Percentiles rank a stretch among this genome's conserved stretches.
Evolutionary conservation across 2,797 vertebrate species (phyloP).

Genomic region (Manis crassicaudata): DNA sequence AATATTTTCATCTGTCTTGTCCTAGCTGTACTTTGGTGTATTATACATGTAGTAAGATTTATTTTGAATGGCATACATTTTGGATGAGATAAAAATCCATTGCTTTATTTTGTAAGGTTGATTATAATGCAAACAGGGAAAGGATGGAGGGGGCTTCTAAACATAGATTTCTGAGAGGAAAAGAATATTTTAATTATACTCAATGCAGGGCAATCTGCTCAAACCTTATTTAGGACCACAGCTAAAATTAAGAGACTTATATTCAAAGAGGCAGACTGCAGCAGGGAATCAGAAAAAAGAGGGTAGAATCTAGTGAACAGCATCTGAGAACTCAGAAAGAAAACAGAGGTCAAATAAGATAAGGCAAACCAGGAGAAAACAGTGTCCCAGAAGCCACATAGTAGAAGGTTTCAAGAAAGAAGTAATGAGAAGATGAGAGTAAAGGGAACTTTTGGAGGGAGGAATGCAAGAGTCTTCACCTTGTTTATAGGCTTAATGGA

Average conservation of each 20-base stretch:
- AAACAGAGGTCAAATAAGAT: background rate
- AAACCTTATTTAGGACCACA: background rate
- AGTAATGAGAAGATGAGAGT: background rate
- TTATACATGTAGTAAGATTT: background rate
- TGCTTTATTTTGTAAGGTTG: background rate
- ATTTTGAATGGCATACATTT: constrained; percentile 1
- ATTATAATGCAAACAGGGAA: background rate
- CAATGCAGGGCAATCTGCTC: background rate
- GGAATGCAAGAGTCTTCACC: background rate
- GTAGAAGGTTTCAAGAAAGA: background rate
- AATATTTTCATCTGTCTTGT: constrained; percentile 21
- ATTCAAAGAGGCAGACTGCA: background rate
- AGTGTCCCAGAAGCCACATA: background rate
- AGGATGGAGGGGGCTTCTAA: background rate
- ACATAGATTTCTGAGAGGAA: background rate
- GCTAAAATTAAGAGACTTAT: background rate
- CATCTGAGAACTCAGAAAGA: background rate
- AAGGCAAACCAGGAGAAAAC: background rate
- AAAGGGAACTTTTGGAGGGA: background rate
- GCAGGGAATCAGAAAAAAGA: background rate
- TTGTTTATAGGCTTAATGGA: background rate
- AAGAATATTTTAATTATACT: background rate
- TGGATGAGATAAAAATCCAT: background rate
- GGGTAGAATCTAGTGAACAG: background rate
- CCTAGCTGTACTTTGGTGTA: background rate